These are phyloP conservation scores for Mus pahari DNA, from an alignment of 2,113 vertebrate species.

Conservation along the genomic window DNA sequence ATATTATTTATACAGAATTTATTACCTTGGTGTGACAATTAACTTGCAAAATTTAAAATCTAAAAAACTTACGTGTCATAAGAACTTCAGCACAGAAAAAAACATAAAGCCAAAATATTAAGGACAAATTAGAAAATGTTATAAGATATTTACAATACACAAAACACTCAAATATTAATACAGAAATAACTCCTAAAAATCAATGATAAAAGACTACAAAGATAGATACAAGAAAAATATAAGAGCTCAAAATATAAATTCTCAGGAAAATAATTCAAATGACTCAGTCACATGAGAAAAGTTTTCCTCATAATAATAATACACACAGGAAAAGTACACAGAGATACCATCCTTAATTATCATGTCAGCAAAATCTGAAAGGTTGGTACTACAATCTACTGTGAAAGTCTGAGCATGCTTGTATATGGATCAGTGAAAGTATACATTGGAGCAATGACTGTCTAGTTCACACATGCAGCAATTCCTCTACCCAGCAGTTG, in stretches of 20 bases:
- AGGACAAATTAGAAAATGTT: background rate
- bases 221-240: background rate
- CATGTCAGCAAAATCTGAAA: background rate
- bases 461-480: background rate
- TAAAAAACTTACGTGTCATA: background rate
- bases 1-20: conserved; percentile 17
- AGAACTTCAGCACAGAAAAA: background rate
- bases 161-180: conserved; percentile 14
- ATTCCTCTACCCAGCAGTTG: background rate
- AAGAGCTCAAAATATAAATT: conserved; percentile 9
- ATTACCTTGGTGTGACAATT: background rate
- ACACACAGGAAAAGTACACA: background rate
- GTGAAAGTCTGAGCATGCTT: background rate
- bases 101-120: conserved; percentile 11
- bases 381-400: background rate
- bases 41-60: conserved; percentile 39
- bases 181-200: background rate
- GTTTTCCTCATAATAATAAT: background rate
- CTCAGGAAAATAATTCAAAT: conserved; percentile 16
- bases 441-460: background rate
- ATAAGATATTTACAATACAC: background rate
- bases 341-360: background rate
- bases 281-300: background rate
- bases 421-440: background rate
- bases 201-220: background rate